Percentiles rank a stretch among this genome's conserved stretches.
Conservation (phyloP, 2,113 vertebrate species). For the Oceanodroma tethys region DNA sequence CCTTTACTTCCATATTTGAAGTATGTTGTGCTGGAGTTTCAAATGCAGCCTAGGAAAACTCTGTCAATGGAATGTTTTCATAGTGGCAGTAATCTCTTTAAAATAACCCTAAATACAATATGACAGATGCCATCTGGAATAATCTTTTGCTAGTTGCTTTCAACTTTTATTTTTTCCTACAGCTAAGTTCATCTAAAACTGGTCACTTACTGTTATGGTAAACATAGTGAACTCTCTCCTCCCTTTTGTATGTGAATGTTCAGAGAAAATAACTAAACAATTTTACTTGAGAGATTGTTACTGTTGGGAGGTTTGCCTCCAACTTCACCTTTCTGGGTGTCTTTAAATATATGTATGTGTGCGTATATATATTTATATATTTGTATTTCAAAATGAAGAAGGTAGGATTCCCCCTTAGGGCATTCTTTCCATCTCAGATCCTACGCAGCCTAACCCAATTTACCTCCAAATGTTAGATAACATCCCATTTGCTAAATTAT, state of each 20-base stretch:
- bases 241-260: not conserved
- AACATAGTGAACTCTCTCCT: slow-evolving; percentile 22
- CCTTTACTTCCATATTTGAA: slow-evolving; percentile 43
- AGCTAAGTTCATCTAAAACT: slow-evolving; percentile 73
- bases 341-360: not conserved
- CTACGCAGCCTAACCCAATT: not conserved
- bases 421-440: not conserved
- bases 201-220: slow-evolving; percentile 67
- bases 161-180: slow-evolving; percentile 80
- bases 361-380: not conserved
- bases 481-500: slow-evolving; percentile 58
- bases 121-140: slow-evolving; percentile 83
- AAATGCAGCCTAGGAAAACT: slow-evolving; percentile 68
- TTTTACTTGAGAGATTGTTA: not conserved
- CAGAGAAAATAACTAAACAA: not conserved
- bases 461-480: slow-evolving; percentile 52
- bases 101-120: slow-evolving; percentile 82
- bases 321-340: not conserved
- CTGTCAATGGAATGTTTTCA: slow-evolving; percentile 77
- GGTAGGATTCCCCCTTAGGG: not conserved
- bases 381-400: slow-evolving; percentile 15
- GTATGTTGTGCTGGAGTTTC: slow-evolving; percentile 61
- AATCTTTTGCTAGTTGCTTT: slow-evolving; percentile 78
- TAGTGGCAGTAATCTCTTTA: slow-evolving; percentile 76
- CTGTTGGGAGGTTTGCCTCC: not conserved